Evolutionary conservation across 2,797 vertebrate genomes (phyloP).

Genomic region (Phalanger gymnotis): DNA sequence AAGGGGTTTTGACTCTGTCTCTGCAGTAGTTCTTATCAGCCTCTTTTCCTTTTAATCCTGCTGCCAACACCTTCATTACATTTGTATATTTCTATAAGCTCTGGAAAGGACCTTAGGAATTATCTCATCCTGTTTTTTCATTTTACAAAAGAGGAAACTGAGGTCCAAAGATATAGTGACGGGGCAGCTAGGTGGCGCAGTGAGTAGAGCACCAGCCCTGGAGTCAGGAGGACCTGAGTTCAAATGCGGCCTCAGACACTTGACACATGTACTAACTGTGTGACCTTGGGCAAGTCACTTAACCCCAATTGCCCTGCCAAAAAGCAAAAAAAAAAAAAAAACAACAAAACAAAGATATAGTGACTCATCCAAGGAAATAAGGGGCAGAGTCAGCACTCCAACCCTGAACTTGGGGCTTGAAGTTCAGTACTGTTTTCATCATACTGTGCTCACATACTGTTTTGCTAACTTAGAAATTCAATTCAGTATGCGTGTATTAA

Average conservation of each 20-base stretch:
- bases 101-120: neutral
- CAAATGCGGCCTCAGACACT: too few species aligned
- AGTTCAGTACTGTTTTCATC: neutral
- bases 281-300: too few species aligned
- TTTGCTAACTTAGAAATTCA: neutral
- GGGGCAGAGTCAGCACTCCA: neutral
- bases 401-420: neutral
- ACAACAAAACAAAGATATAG: neutral
- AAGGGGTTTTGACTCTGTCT: neutral
- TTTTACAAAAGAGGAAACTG: neutral
- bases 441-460: neutral
- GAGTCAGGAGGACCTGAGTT: too few species aligned
- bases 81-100: neutral
- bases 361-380: neutral
- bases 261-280: too few species aligned
- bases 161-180: neutral
- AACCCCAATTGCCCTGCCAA: too few species aligned
- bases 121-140: neutral
- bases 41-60: neutral
- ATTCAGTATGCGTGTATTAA: neutral
- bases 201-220: too few species aligned
- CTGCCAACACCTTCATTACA: neutral
- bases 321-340: too few species aligned
- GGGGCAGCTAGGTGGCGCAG: too few species aligned
- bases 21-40: neutral